A percentile compares a stretch with the other conserved stretches of the same genome.
Conservation (phyloP, 2,113 vertebrate species). For the Tragelaphus scriptus region DNA sequence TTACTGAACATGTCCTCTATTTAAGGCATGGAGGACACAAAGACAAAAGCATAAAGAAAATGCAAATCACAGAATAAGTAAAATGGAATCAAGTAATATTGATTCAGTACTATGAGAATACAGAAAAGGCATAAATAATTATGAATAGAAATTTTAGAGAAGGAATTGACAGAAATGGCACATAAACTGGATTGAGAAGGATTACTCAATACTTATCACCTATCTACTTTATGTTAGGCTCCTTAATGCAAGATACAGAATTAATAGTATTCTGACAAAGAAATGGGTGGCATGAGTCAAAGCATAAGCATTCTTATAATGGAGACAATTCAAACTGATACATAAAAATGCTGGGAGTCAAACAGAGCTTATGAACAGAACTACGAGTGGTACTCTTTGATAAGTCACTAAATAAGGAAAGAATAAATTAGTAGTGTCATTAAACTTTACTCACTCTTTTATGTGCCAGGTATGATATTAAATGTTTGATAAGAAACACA, state of each 20-base stretch:
- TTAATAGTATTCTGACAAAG: not conserved
- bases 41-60: not conserved
- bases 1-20: not conserved
- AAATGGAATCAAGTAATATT: not conserved
- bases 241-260: not conserved
- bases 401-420: not conserved
- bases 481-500: not conserved
- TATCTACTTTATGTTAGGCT: not conserved
- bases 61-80: not conserved
- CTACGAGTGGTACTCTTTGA: not conserved
- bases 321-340: not conserved
- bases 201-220: not conserved
- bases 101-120: not conserved
- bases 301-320: not conserved
- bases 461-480: not conserved
- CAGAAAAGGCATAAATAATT: not conserved
- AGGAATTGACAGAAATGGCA: not conserved
- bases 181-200: not conserved
- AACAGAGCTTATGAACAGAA: not conserved
- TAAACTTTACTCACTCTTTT: not conserved
- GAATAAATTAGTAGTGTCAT: not conserved
- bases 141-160: not conserved
- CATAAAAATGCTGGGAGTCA: not conserved
- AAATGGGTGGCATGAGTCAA: too few species aligned
- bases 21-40: not conserved